Percentiles rank a stretch among this genome's conserved stretches.
phyloP scores from a whole-genome alignment of 2,113 vertebrate genomes.

The Coptodon rendalli region DNA sequence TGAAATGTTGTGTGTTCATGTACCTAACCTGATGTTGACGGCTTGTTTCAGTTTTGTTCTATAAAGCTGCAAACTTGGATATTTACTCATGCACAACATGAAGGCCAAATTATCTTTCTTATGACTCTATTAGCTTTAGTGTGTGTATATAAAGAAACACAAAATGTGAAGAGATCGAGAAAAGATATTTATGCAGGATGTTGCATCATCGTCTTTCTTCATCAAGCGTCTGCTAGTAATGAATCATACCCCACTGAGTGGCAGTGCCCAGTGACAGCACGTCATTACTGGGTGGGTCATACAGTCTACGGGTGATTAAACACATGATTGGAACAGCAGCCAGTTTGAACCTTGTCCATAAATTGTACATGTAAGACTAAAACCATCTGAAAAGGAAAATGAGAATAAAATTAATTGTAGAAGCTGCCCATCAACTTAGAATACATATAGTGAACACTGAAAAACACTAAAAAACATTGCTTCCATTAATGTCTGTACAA shows the following conservation, averaged over 20 bases:
- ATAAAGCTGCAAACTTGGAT: background rate
- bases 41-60: background rate
- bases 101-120: background rate
- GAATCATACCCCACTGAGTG: background rate
- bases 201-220: background rate
- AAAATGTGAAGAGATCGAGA: background rate
- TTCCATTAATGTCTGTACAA: background rate
- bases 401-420: background rate
- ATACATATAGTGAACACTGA: background rate
- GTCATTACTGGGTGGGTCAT: background rate
- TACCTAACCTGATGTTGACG: background rate
- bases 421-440: background rate
- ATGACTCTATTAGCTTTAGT: background rate
- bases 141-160: background rate
- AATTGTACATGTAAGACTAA: background rate
- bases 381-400: background rate
- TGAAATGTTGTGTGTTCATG: background rate
- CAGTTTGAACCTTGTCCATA: background rate
- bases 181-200: background rate
- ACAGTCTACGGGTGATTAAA: background rate
- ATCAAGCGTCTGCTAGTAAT: background rate
- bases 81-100: background rate
- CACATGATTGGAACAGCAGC: background rate
- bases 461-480: background rate
- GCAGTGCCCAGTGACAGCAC: background rate